Conservation (phyloP, 1,140 invertebrate species). For the Dermatophagoides farinae region DNA sequence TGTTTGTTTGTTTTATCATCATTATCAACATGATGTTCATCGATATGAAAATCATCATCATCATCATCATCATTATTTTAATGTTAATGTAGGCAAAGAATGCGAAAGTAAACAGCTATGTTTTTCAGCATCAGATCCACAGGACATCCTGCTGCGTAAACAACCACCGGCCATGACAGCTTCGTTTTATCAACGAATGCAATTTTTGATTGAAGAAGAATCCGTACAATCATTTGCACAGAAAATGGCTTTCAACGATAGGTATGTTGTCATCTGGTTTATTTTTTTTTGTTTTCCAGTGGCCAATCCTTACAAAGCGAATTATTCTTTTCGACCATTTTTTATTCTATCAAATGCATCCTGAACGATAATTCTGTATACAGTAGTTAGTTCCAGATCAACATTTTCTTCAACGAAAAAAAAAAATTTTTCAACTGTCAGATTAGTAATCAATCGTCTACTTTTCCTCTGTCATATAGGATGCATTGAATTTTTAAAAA, state of each 20-base stretch:
- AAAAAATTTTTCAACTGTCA: no score
- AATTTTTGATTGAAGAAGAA: conserved; percentile 94
- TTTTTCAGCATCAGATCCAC: conserved; percentile 75
- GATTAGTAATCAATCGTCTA: no score
- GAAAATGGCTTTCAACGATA: conserved; percentile 89
- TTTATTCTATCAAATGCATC: not conserved
- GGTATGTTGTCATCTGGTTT: conserved; percentile 42
- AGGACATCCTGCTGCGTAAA: conserved; percentile 78
- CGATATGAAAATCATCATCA: no score
- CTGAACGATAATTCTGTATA: not conserved
- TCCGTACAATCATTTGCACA: conserved; percentile 94
- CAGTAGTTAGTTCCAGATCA: no score
- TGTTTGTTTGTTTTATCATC: no score
- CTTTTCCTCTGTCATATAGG: no score
- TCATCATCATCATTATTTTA: not conserved
- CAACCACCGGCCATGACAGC: conserved; percentile 86
- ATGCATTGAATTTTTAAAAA: no score
- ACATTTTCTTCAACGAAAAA: no score
- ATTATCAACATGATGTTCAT: no score
- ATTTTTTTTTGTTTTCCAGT: not conserved
- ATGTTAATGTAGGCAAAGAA: conserved; percentile 26
- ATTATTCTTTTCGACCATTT: not conserved
- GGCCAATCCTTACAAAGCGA: not conserved
- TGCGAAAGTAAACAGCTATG: conserved; percentile 83
- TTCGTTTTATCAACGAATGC: conserved; percentile 91